Base-by-base conservation (phyloP, 2,113 vertebrate species). In the Sylvilagus bachmani region DNA sequence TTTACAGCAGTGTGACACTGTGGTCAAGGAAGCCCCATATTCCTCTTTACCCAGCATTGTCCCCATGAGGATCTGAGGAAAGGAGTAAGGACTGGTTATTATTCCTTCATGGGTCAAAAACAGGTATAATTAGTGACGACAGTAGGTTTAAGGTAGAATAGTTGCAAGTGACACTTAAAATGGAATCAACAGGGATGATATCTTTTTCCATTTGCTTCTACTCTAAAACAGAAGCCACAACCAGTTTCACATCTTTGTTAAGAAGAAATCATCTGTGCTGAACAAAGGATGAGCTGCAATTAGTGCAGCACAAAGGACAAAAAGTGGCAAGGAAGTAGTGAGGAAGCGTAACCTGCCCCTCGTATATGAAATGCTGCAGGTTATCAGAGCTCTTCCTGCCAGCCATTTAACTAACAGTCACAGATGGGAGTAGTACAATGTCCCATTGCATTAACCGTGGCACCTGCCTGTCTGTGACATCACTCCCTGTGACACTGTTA, bases 381-480 rank as follows among this genome's bases (percentile, higher is more conserved):
- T 90, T 61, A 14, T 82, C 21, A 22, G 77, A 94, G 55, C 58
- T 80, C 36, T 96, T 91, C 97, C n/a, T 97, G 78, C 90, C 91
- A 38, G 81, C 81, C 66, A 89, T 96, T 97, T 97, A 85, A 93
- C 86, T 94, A 97, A 87, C 78, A 75, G 96, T 97, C 95, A 96
- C 95, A 78, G 92, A 80, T 53, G 61, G 62, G 73, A 91, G 89
- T 96, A 79, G 86, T 92, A 10, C 88, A 95, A 88, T 98, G 95
- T 96, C 95, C 96, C 81, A 49, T 36, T 96, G 73, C 97, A 95
- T 97, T 98, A 97, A 93, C 95, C 71, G 27, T 25, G 36, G 51
- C 92, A 97, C 86, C 92, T 97, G 95, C 94, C 44, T 97, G 96
- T 96, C 96, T 90, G 95, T 97, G 66, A 97, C 49, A 83, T 25